phyloP scores from a whole-genome alignment of 2,113 vertebrate genomes.

The Platysternon megacephalum region DNA sequence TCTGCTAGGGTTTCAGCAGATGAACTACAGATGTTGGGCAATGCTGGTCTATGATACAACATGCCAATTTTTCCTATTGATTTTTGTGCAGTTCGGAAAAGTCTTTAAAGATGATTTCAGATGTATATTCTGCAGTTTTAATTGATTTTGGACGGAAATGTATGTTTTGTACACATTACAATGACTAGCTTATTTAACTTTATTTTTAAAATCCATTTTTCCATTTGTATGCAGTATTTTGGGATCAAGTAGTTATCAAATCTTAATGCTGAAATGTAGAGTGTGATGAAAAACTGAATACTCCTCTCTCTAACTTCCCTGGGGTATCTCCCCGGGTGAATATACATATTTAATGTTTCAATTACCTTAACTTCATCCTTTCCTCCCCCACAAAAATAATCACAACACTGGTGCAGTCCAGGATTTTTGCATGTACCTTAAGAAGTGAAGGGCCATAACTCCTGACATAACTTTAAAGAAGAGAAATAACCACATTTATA shows the following conservation, averaged over 20 bases:
- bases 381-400: not conserved
- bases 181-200: not conserved
- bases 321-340: not conserved
- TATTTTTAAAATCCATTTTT: not conserved
- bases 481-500: not conserved
- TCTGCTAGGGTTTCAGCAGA: not conserved
- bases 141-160: not conserved
- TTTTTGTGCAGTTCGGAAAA: not conserved
- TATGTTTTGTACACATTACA: not conserved
- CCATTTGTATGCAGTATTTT: not conserved
- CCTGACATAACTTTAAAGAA: not conserved
- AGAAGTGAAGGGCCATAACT: not conserved
- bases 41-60: not conserved
- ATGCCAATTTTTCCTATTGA: not conserved
- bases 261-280: not conserved
- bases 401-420: not conserved
- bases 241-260: not conserved
- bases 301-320: not conserved
- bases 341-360: not conserved
- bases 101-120: not conserved
- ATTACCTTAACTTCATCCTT: not conserved
- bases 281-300: not conserved
- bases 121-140: not conserved
- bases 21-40: not conserved
- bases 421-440: not conserved